Base-by-base conservation (phyloP, 2,113 vertebrate species). In the Zosterops japonicus region DNA sequence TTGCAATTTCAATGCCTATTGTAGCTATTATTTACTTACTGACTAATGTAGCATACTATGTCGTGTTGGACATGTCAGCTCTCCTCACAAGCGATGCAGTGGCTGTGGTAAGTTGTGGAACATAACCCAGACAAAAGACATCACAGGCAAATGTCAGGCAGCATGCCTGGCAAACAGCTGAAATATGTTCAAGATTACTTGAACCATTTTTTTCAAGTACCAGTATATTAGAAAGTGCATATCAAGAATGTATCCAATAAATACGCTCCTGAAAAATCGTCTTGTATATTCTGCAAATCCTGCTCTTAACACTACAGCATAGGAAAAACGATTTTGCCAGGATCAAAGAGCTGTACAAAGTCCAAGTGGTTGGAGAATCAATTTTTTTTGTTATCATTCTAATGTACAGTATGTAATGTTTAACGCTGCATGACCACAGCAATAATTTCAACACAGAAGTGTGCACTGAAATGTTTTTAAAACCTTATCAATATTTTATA, bases 21-120 rank as follows among this genome's bases (percentile, higher is more conserved):
- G 98, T 98, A 91, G 98, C 98, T 42, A 57, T 98, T 87, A 98
- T 98, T 96, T 99, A 99, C 95, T 91, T 99, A 80, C 69, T 99
- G 97, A 99, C 98, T 72, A 99, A 98, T n/a, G 97, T 98, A 94
- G 98, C 98, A 0, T 99, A 99, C 87, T 98, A 99, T 3, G 96
- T 97, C 29, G 98, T 98, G 44, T 71, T 99, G 95, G 98, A 99
- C 95, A 98, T 98, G 94, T 81, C 98, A 8, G 98, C 97, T 64
- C 95, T 99, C 89, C 97, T 98, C 95, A 97, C 97, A 82, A 99
- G 98, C 88, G 98, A 99, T 44, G 98, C 98, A 2, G 98, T 98
- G 31, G 98, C 98, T 82, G 98, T 99, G 97, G 98, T 99, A 97
- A 98, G 97, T 96, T 56, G 35, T 68, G n/a, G 53, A 64, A 52